These are phyloP conservation scores for Pontoporia blainvillei DNA, from an alignment of 2,113 vertebrate genomes.

Conservation along the genomic window DNA sequence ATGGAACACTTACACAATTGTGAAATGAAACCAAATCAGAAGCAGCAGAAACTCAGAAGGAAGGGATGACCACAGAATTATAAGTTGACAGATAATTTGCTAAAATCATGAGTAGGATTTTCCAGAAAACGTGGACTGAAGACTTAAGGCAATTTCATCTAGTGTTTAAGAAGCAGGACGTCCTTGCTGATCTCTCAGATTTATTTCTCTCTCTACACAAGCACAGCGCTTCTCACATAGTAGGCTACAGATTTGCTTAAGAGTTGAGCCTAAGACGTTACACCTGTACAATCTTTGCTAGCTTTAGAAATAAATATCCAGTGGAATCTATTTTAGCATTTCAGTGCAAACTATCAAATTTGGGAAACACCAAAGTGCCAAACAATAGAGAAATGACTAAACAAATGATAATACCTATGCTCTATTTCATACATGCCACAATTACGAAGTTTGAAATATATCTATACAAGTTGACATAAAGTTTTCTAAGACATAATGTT, in stretches of 20 bases:
- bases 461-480: not conserved
- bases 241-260: not conserved
- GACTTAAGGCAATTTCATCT: not conserved
- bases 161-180: not conserved
- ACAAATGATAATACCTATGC: not conserved
- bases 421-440: not conserved
- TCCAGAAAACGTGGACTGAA: not conserved
- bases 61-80: not conserved
- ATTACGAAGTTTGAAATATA: not conserved
- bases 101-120: not conserved
- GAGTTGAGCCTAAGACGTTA: not conserved
- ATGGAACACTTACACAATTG: not conserved
- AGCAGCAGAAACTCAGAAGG: not conserved
- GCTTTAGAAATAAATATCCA: not conserved
- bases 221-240: not conserved
- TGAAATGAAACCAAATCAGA: not conserved
- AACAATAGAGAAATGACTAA: not conserved
- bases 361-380: not conserved
- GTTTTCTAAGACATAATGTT: not conserved
- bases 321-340: not conserved
- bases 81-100: not conserved
- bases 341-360: not conserved
- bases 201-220: not conserved
- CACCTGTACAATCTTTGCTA: not conserved
- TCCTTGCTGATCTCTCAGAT: not conserved